phyloP scores from a whole-genome alignment of 2,113 vertebrate genomes.

The Atrichornis clamosus region DNA sequence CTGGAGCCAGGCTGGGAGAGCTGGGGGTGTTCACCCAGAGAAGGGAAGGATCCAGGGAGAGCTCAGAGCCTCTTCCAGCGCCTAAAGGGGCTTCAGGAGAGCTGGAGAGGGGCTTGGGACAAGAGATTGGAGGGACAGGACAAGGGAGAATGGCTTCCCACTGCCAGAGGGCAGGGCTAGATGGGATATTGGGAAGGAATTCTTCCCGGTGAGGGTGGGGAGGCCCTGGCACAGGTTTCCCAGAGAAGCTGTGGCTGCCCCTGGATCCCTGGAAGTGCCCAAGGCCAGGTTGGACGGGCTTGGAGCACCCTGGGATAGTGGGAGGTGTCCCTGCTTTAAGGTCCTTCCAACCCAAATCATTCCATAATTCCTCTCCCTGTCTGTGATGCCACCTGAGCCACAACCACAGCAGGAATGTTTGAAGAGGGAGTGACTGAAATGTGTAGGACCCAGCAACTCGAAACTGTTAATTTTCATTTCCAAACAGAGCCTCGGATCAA shows the following conservation, averaged over 20 bases:
- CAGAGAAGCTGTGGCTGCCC: background rate
- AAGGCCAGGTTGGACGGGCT: background rate
- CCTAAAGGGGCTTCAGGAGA: background rate
- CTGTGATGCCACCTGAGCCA: fast-evolving
- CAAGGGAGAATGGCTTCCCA: background rate
- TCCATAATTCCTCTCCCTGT: background rate
- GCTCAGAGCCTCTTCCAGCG: background rate
- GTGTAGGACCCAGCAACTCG: too few species aligned
- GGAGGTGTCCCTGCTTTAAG: background rate
- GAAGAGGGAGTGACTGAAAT: fast-evolving
- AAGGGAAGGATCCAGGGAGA: background rate
- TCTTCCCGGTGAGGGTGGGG: background rate
- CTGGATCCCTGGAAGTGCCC: background rate
- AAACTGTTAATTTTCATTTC: background rate
- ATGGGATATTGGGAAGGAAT: background rate
- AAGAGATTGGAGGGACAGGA: background rate
- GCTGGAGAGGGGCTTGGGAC: background rate
- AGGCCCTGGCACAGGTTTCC: background rate
- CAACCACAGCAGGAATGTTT: background rate
- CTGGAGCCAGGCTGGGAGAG: background rate
- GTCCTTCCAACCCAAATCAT: background rate
- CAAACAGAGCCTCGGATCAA: background rate
- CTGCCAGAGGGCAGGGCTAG: background rate
- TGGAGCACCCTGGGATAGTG: background rate
- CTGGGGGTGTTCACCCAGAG: background rate